Conservation (phyloP, 1,140 invertebrate genomes). For the Drosophila orena region DNA sequence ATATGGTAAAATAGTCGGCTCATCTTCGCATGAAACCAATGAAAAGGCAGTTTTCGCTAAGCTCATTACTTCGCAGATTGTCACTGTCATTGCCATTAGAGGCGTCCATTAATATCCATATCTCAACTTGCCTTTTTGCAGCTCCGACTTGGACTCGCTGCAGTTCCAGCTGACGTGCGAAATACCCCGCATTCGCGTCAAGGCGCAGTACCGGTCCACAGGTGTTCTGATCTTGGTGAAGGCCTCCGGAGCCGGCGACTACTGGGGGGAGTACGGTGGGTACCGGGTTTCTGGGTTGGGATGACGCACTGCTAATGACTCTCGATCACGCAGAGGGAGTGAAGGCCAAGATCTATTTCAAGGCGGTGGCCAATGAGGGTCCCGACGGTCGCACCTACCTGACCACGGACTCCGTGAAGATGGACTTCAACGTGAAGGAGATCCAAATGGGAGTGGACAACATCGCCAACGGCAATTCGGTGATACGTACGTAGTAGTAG, state of each 20-base stretch:
- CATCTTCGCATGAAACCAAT: constrained; percentile 48
- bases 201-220: constrained; percentile 91
- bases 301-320: constrained; percentile 6
- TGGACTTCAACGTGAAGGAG: constrained; percentile 92
- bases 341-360: constrained; percentile 93
- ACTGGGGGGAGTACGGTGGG: constrained; percentile 94
- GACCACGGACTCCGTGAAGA: constrained; percentile 90
- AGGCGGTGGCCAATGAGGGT: constrained; percentile 87
- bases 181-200: constrained; percentile 91
- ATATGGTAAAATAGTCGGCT: constrained; percentile 38
- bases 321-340: constrained; percentile 88
- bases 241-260: constrained; percentile 92
- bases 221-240: constrained; percentile 91
- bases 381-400: constrained; percentile 88
- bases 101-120: constrained; percentile 32
- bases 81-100: constrained; percentile 74
- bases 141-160: constrained; percentile 90
- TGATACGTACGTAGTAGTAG: constrained; percentile 88
- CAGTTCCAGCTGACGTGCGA: constrained; percentile 91
- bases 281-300: constrained; percentile 9
- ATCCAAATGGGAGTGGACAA: constrained; percentile 94
- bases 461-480: constrained; percentile 90
- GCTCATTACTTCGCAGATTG: constrained; percentile 36
- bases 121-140: constrained; percentile 75
- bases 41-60: constrained; percentile 53